Evolutionary conservation across 1,140 invertebrate species (phyloP).

Genomic region (Drosophila mojavensis): DNA sequence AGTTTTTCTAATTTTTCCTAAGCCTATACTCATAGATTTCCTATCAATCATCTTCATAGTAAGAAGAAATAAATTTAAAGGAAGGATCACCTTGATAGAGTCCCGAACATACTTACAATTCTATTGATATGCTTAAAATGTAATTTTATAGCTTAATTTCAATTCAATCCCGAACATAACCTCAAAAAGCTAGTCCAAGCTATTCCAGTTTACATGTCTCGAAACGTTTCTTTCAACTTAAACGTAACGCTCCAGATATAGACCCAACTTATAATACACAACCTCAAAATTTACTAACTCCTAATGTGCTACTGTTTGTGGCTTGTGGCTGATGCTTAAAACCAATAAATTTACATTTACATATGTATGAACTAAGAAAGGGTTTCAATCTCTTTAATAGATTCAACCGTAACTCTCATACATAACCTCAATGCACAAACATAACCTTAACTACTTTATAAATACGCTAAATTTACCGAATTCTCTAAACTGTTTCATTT

Average conservation of each 20-base stretch:
- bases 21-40: too few relatives aligned
- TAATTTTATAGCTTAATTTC: background rate
- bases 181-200: background rate
- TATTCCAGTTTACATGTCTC: too few relatives aligned
- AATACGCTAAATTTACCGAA: too few relatives aligned
- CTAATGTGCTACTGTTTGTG: background rate
- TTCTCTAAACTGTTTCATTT: slow-evolving; percentile 32
- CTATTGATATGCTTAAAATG: too few relatives aligned
- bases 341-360: background rate
- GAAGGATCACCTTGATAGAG: too few relatives aligned
- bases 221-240: too few relatives aligned
- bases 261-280: background rate
- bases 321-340: background rate
- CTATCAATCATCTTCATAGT: too few relatives aligned
- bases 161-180: background rate
- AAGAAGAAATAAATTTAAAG: too few relatives aligned
- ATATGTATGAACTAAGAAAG: background rate
- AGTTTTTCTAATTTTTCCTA: too few relatives aligned
- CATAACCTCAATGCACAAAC: slow-evolving; percentile 9
- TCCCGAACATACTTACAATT: too few relatives aligned
- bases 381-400: background rate
- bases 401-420: background rate
- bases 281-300: background rate
- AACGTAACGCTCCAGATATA: too few relatives aligned
- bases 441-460: background rate